phyloP scores from a whole-genome alignment of 2,888 invertebrate genomes.

The Rosalia funebris region DNA sequence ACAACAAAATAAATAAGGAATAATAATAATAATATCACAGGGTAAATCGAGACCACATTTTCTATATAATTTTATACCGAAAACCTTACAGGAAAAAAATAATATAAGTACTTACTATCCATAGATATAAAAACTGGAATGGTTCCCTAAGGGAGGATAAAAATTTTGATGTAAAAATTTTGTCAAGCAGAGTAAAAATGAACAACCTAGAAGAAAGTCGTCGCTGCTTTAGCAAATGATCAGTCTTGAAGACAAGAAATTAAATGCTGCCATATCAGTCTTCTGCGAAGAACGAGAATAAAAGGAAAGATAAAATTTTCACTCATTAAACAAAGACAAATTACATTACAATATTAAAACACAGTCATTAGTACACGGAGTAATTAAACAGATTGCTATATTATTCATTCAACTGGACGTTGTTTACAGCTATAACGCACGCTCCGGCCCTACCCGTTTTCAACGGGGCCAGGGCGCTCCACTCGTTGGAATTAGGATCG shows the following conservation, averaged over 20 bases:
- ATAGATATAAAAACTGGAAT: constrained; percentile 24
- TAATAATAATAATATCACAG: constrained; percentile 34
- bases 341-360: neutral
- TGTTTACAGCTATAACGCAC: constrained; percentile 76
- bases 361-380: neutral
- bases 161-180: constrained; percentile 7
- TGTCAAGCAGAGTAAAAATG: neutral
- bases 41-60: constrained; percentile 28
- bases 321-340: neutral
- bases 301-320: neutral
- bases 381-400: no score
- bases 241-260: constrained; percentile 15
- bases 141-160: constrained; percentile 8
- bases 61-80: constrained; percentile 9
- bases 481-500: constrained; percentile 84
- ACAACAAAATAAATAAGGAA: constrained; percentile 24
- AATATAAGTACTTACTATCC: neutral
- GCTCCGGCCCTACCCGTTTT: constrained; percentile 89
- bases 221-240: neutral
- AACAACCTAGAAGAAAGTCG: no score
- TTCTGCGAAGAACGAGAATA: neutral
- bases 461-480: constrained; percentile 81
- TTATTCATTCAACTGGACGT: constrained; percentile 34
- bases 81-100: constrained; percentile 20
- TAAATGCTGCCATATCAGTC: constrained; percentile 22